Evolutionary conservation across 2,888 invertebrate species (phyloP).

Genomic region (Lasioglossum malachurum): DNA sequence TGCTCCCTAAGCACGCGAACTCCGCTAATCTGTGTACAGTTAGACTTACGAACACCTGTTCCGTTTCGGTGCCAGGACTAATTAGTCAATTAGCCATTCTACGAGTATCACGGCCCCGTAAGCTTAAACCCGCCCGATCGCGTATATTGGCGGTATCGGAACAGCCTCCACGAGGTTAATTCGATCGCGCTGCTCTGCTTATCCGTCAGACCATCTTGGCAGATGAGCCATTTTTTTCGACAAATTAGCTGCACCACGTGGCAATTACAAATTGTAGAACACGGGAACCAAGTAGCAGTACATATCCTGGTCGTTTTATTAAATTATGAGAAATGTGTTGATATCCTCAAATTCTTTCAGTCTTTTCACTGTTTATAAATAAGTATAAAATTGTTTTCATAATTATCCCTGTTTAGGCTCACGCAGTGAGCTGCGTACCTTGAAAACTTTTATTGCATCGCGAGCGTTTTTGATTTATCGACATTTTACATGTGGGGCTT

Average conservation of each 20-base stretch:
- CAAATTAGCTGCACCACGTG: neutral
- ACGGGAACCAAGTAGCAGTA: neutral
- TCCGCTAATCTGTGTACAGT: slow-evolving; percentile 69
- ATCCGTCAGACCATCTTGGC: neutral
- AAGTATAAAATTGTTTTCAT: neutral
- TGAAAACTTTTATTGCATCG: neutral
- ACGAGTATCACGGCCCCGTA: slow-evolving; percentile 36
- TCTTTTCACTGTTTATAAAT: neutral
- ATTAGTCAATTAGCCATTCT: slow-evolving; percentile 70
- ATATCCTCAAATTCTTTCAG: neutral
- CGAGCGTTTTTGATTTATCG: neutral
- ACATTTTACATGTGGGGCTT: neutral
- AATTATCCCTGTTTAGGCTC: neutral
- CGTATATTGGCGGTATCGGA: neutral
- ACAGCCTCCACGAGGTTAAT: slow-evolving; percentile 1
- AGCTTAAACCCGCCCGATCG: slow-evolving; percentile 10
- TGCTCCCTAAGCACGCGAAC: slow-evolving; percentile 60
- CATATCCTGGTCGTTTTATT: neutral
- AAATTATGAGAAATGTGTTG: neutral
- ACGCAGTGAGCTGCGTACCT: neutral
- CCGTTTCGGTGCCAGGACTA: slow-evolving; percentile 64
- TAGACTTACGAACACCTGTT: slow-evolving; percentile 71
- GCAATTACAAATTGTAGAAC: neutral
- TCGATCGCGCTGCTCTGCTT: neutral
- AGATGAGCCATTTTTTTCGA: neutral